Evolutionary conservation across 2,888 invertebrate species (phyloP).

Genomic region (Cryptophagus acutangulus): DNA sequence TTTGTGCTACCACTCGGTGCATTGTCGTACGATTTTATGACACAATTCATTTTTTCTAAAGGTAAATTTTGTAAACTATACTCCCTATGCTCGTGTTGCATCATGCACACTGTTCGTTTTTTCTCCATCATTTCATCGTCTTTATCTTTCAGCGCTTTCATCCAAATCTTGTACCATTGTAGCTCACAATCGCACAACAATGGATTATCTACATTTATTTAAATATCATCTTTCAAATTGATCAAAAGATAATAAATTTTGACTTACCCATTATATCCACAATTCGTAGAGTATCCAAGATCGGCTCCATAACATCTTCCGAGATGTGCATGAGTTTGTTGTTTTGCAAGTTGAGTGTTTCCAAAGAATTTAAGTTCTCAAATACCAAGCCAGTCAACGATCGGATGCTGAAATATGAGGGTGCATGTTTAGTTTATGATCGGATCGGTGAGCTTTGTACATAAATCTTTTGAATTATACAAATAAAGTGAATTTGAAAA

Average conservation of each 20-base stretch:
- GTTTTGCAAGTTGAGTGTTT: conserved; percentile 82
- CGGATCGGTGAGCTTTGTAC: no score
- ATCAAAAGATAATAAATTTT: no score
- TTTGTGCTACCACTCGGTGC: conserved; percentile 12
- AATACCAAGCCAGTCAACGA: conserved; percentile 77
- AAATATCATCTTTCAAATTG: conserved; percentile 9
- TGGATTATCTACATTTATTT: conserved; percentile 68
- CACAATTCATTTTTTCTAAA: conserved; percentile 77
- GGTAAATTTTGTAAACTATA: conserved; percentile 79
- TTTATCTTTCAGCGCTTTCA: conserved; percentile 70
- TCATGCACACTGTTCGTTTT: conserved; percentile 77
- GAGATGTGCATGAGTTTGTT: conserved; percentile 79
- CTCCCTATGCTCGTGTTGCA: conserved; percentile 75
- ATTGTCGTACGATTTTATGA: conserved; percentile 53
- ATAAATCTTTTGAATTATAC: no score
- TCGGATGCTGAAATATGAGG: conserved; percentile 62
- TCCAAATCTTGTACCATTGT: conserved; percentile 81
- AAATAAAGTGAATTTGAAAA: background rate
- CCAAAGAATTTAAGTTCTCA: conserved; percentile 83
- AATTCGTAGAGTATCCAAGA: conserved; percentile 78
- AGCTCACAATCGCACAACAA: conserved; percentile 82
- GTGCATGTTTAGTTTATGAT: no score
- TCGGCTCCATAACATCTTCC: conserved; percentile 84
- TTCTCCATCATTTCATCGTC: conserved; percentile 87
- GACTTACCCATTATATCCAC: conserved; percentile 84